Base-by-base conservation (phyloP, 2,797 vertebrate species). In the Myotis myotis region DNA sequence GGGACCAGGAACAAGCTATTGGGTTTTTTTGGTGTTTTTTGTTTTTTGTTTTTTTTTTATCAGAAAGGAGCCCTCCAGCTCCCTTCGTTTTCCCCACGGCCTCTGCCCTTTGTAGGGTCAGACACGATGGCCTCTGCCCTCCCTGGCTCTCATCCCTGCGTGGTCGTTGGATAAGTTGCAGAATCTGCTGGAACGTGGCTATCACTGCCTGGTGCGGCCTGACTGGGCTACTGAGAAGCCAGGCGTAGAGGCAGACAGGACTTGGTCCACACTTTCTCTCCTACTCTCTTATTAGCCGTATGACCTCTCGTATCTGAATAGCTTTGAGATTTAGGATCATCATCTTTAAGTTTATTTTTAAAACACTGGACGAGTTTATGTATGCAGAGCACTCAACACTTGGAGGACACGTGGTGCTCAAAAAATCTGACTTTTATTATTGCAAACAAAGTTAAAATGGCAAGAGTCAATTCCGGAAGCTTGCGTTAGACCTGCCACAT, bases 21-120 rank as follows among this genome's bases (percentile, higher is more conserved):
- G 33, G 41, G n/a, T 41, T 41, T 41, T 41, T 38, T 38, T 38
- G 38, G 38, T 38, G 38, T 41, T 41, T 41, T 41, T 41, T 41
- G 7, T 44, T 9, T 41, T 6, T 41, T 44, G 9, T 28, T 23
- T 30, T 38, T n/a, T 36, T 57, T 83, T 25, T 41, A 11, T 33
- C 30, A n/a, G 30, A 8, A 44, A 44, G 41, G 41, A 44, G 8
- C 9, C 41, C 41, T 44, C 41, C 2, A 49, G 9, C 9, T 57
- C 22, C 8, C 1, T 30, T 74, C 0, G 0, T 30, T 33, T 57
- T 70, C 30, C 16, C 8, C 41, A 8, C 6, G 3, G 4, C 15
- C 9, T 15, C 66, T 53, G 13, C 11, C 36, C 6, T 95, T 68
- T 15, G 13, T 12, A 7, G 10, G 49, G 15, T 28, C 25, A 41